A percentile compares a stretch with the other conserved stretches of the same genome.
Evolutionary conservation across 2,888 invertebrate genomes (phyloP).

Genomic region (Panorpa germanica): DNA sequence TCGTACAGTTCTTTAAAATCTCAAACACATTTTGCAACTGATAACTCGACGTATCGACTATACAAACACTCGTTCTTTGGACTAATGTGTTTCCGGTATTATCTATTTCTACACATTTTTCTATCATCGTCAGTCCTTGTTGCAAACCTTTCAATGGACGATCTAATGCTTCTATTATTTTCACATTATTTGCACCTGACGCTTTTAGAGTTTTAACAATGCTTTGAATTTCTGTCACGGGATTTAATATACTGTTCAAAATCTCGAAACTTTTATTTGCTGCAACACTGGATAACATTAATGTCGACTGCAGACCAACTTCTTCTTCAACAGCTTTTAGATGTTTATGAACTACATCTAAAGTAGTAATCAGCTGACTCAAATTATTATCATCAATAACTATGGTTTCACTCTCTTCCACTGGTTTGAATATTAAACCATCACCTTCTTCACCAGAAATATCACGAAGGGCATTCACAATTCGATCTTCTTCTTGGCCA

Average conservation of each 20-base stretch:
- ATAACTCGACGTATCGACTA: conserved; percentile 37
- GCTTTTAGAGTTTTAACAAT: conserved; percentile 32
- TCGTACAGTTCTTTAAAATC: no score
- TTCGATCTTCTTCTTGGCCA: conserved; percentile 12
- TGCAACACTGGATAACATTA: conserved; percentile 45
- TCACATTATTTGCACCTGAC: no score
- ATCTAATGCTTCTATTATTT: conserved; percentile 34
- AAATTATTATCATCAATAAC: conserved; percentile 18
- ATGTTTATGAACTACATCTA: conserved; percentile 31
- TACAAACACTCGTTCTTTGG: conserved; percentile 45
- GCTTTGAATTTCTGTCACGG: conserved; percentile 41
- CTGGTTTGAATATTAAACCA: conserved; percentile 20
- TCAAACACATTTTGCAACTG: conserved; percentile 33
- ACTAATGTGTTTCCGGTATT: conserved; percentile 45
- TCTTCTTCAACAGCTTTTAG: conserved; percentile 42
- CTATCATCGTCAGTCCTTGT: conserved; percentile 41
- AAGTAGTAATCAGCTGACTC: conserved; percentile 16
- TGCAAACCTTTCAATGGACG: conserved; percentile 41
- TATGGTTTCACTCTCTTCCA: conserved; percentile 17
- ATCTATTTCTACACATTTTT: conserved; percentile 48
- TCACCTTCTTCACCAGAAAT: conserved; percentile 36
- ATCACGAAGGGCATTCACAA: conserved; percentile 24
- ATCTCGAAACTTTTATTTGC: conserved; percentile 47
- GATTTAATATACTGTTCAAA: conserved; percentile 37
- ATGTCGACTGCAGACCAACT: conserved; percentile 39